phyloP scores from a whole-genome alignment of 2,888 invertebrate genomes.

The Morinoia aosen region DNA sequence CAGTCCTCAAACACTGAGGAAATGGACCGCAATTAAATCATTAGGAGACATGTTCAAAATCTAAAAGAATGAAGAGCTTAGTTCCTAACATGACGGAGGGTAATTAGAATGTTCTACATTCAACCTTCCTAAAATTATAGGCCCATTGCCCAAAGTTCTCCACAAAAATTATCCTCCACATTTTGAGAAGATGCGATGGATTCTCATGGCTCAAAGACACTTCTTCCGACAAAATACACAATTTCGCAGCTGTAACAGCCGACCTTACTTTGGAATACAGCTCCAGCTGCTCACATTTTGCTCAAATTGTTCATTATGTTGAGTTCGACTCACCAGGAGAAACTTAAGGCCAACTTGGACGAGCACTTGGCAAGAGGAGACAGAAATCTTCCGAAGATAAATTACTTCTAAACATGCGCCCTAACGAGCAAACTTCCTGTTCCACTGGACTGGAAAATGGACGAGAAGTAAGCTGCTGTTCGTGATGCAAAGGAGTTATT shows the following conservation, averaged over 20 bases:
- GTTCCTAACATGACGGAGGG: not conserved
- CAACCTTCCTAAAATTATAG: not conserved
- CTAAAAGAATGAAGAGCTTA: not conserved
- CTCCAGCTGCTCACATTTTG: not conserved
- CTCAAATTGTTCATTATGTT: constrained; percentile 28
- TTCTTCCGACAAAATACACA: not conserved
- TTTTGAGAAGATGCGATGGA: not conserved
- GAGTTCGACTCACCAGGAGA: not conserved
- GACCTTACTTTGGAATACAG: not conserved
- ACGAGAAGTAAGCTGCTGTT: not conserved
- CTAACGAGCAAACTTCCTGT: constrained; percentile 45
- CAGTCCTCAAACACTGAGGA: not conserved
- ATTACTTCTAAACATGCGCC: constrained; percentile 47
- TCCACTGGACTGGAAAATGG: not conserved
- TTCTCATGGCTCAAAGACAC: not conserved
- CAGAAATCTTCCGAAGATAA: constrained; percentile 47
- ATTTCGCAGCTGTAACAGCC: not conserved
- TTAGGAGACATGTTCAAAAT: not conserved
- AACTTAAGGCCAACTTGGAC: constrained; percentile 31
- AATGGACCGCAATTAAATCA: not conserved
- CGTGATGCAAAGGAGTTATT: not conserved
- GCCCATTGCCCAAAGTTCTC: not conserved
- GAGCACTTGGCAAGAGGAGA: constrained; percentile 42
- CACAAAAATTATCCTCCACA: not conserved
- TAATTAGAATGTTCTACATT: not conserved